phyloP scores from a whole-genome alignment of 2,888 invertebrate species.

The Mechanitis mazaeus region DNA sequence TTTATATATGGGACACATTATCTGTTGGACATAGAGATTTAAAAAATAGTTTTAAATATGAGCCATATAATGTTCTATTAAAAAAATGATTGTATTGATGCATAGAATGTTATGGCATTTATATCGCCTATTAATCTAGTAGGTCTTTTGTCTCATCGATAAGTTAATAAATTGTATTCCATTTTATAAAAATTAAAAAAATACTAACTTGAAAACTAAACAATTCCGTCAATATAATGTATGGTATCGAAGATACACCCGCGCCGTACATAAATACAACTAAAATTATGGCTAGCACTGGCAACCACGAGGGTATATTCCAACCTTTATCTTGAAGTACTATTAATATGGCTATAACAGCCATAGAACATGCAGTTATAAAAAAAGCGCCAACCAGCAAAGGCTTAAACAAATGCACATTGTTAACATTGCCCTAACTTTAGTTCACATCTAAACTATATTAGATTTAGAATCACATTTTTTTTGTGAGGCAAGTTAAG shows the following conservation, averaged over 20 bases:
- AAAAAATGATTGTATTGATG: background rate
- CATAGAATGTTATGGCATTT: too few relatives aligned
- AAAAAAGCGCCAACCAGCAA: slow-evolving; percentile 33
- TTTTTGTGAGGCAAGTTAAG: too few relatives aligned
- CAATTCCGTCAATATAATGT: slow-evolving; percentile 48
- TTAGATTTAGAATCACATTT: too few relatives aligned
- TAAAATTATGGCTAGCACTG: slow-evolving; percentile 35
- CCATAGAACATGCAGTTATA: slow-evolving; percentile 32
- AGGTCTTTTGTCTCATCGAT: too few relatives aligned
- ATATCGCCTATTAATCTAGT: too few relatives aligned
- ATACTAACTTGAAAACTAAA: slow-evolving; percentile 47
- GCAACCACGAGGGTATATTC: slow-evolving; percentile 40
- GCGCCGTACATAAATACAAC: slow-evolving; percentile 38
- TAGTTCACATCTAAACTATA: too few relatives aligned
- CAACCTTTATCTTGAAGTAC: slow-evolving; percentile 33
- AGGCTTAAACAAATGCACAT: slow-evolving; percentile 29
- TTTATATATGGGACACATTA: background rate
- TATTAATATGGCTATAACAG: slow-evolving; percentile 33
- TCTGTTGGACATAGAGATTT: background rate
- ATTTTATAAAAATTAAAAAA: too few relatives aligned
- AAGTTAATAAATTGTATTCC: too few relatives aligned
- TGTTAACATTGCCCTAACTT: background rate
- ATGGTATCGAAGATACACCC: slow-evolving; percentile 43
- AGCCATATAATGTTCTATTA: background rate
- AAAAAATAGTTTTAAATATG: too few relatives aligned